These are phyloP conservation scores for Neotoma lepida DNA, from an alignment of 2,113 vertebrate species.

Conservation along the genomic window DNA sequence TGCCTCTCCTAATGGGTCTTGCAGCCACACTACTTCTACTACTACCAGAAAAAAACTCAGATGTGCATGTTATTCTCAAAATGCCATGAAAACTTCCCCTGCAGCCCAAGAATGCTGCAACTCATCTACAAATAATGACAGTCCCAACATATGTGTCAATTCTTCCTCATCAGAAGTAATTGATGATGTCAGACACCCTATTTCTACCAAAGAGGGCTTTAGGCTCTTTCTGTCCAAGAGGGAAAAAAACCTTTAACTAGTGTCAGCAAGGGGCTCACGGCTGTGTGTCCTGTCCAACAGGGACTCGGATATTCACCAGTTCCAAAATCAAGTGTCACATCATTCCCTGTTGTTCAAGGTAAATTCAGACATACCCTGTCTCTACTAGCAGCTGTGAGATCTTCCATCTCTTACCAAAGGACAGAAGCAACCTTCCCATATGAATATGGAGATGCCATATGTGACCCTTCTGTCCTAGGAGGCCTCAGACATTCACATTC, in stretches of 20 bases:
- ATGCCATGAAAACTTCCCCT: not conserved
- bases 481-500: not conserved
- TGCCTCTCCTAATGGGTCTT: too few relatives aligned
- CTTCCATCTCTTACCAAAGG: not conserved
- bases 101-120: too few relatives aligned
- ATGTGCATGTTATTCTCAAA: not conserved
- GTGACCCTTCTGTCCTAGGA: not conserved
- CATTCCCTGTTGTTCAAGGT: not conserved
- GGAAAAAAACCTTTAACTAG: not conserved
- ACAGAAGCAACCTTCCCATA: not conserved
- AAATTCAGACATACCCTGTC: not conserved
- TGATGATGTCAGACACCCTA: not conserved
- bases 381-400: not conserved
- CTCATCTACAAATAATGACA: not conserved
- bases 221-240: not conserved
- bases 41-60: not conserved
- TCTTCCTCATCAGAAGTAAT: not conserved
- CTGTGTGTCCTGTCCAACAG: accelerated
- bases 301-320: not conserved
- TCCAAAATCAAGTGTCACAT: not conserved
- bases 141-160: not conserved
- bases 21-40: not conserved
- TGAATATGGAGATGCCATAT: not conserved
- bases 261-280: accelerated
- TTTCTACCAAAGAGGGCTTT: not conserved